These are phyloP conservation scores for Hyposmocoma kahamanoa DNA, from an alignment of 1,140 invertebrate genomes.

Conservation along the genomic window DNA sequence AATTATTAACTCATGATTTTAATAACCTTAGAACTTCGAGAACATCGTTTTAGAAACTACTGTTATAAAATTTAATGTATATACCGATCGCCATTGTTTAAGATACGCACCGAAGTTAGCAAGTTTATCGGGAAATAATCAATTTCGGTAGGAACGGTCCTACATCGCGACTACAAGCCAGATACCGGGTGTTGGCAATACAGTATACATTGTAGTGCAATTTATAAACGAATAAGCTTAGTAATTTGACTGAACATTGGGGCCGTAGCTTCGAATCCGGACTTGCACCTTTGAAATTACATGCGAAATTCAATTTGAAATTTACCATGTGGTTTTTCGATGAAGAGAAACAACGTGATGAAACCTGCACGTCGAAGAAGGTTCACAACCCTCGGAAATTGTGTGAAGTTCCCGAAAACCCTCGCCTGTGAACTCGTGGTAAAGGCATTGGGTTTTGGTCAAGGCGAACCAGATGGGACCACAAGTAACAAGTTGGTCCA, in stretches of 20 bases:
- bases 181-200: constrained; percentile 8
- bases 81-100: no score
- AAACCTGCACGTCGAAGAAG: not conserved
- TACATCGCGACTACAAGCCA: constrained; percentile 4
- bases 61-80: no score
- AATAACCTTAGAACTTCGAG: no score
- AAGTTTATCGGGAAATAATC: constrained; percentile 28
- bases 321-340: not conserved
- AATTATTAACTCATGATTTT: no score
- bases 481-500: not conserved
- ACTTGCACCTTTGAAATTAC: not conserved
- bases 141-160: constrained; percentile 14
- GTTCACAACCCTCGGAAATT: not conserved
- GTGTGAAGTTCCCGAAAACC: not conserved
- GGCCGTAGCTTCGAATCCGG: not conserved
- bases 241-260: not conserved
- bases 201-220: not conserved
- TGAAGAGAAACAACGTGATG: not conserved
- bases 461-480: not conserved
- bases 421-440: not conserved
- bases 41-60: no score
- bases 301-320: not conserved
- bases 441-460: not conserved
- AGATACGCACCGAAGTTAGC: no score
- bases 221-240: not conserved